Evolutionary conservation across 2,888 invertebrate genomes (phyloP).

Genomic region (Plagodis pulveraria): DNA sequence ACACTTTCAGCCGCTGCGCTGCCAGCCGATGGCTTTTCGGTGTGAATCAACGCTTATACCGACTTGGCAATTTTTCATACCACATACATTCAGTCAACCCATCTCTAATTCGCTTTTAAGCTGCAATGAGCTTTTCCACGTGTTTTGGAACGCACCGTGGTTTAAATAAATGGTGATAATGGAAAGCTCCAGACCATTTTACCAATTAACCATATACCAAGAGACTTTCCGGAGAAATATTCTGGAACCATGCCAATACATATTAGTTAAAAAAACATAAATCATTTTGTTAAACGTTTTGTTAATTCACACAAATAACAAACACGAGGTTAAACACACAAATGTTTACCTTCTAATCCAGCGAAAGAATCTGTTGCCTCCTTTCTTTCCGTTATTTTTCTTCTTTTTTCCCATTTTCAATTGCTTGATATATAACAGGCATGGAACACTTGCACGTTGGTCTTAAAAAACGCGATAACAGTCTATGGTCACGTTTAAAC

Average conservation of each 20-base stretch:
- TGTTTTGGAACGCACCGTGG: no score
- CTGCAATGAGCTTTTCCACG: no score
- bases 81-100: no score
- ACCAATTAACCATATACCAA: background rate
- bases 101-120: no score
- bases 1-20: no score
- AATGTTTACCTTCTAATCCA: conserved; percentile 76
- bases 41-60: no score
- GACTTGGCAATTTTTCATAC: no score
- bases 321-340: no score
- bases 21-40: no score
- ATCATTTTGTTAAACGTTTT: conserved; percentile 20
- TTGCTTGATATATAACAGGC: conserved; percentile 35
- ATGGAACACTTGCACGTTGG: conserved; percentile 58
- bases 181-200: background rate
- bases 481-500: conserved; percentile 48
- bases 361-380: conserved; percentile 75
- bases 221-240: background rate
- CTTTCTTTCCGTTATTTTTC: conserved; percentile 71
- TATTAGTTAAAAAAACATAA: conserved; percentile 17
- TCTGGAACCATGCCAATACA: conserved; percentile 13
- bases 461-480: conserved; percentile 46
- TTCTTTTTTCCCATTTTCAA: conserved; percentile 78
- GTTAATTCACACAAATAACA: conserved; percentile 35
- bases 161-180: background rate